A percentile compares a stretch with the other conserved stretches of the same genome.
phyloP scores from a whole-genome alignment of 2,888 invertebrate genomes.

The Ariolimax columbianus region DNA sequence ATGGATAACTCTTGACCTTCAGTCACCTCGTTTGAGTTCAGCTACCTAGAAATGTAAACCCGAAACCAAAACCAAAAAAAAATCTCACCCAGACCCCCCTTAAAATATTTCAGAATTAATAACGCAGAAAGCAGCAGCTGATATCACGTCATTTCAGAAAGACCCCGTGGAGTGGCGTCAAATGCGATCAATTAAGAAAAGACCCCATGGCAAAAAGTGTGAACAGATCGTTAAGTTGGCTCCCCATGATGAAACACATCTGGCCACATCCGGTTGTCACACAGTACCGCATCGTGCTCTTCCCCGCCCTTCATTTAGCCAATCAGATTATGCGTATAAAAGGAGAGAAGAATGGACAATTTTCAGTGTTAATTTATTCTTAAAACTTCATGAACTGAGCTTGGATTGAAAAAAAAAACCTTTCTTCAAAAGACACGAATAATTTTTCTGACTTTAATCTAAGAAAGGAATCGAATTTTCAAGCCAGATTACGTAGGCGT shows the following conservation, averaged over 20 bases:
- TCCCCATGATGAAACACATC: slow-evolving; percentile 40
- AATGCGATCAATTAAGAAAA: slow-evolving; percentile 30
- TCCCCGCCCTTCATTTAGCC: slow-evolving; percentile 23
- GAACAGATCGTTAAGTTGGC: slow-evolving; percentile 36
- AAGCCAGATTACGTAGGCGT: background rate
- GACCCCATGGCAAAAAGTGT: slow-evolving; percentile 17
- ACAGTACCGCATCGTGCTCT: background rate
- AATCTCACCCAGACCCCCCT: background rate
- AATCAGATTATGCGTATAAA: slow-evolving; percentile 21
- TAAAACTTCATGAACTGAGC: background rate
- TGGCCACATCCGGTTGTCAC: slow-evolving; percentile 40
- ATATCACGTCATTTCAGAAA: slow-evolving; percentile 8
- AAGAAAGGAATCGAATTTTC: background rate
- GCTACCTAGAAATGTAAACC: background rate
- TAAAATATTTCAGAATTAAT: slow-evolving; percentile 33
- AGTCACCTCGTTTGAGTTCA: background rate
- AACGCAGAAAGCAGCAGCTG: slow-evolving; percentile 10
- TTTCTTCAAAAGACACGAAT: background rate
- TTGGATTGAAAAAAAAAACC: background rate
- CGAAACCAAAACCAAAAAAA: background rate
- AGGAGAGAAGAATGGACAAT: background rate
- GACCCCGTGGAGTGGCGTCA: background rate
- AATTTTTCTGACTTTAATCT: background rate
- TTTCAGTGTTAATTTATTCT: slow-evolving; percentile 19
- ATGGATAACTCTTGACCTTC: background rate